phyloP scores from a whole-genome alignment of 2,888 invertebrate species.

The Agonopterix arenella region DNA sequence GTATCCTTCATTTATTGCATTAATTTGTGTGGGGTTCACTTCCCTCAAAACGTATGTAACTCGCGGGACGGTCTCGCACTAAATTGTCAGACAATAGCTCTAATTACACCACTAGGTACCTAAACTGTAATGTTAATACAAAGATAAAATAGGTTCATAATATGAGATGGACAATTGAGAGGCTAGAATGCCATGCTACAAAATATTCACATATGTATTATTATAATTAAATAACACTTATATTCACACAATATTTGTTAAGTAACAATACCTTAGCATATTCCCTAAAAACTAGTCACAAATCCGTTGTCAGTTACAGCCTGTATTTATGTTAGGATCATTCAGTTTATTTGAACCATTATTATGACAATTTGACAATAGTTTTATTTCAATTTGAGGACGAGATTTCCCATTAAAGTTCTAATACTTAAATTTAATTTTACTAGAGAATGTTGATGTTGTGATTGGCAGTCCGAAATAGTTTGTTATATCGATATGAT shows the following conservation, averaged over 20 bases:
- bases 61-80: too few relatives aligned
- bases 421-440: too few relatives aligned
- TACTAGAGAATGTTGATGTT: too few relatives aligned
- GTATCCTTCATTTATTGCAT: too few relatives aligned
- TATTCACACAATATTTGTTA: slow-evolving; percentile 58
- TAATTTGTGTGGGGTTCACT: too few relatives aligned
- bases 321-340: slow-evolving; percentile 50
- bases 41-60: too few relatives aligned
- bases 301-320: slow-evolving; percentile 74
- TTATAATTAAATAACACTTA: slow-evolving; percentile 62
- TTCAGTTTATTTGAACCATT: slow-evolving; percentile 23
- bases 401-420: too few relatives aligned
- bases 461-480: too few relatives aligned
- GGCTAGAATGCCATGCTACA: slow-evolving; percentile 37
- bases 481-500: too few relatives aligned
- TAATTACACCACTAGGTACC: slow-evolving; percentile 29
- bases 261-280: slow-evolving; percentile 63
- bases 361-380: slow-evolving; percentile 1
- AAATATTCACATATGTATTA: slow-evolving; percentile 51
- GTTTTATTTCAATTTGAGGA: too few relatives aligned
- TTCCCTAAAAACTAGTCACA: slow-evolving; percentile 56
- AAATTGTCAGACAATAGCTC: too few relatives aligned
- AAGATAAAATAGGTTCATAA: slow-evolving; percentile 22
- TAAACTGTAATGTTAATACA: slow-evolving; percentile 31
- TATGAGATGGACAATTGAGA: slow-evolving; percentile 33